Conservation (phyloP, 1,140 invertebrate species). For the Pachyrhynchus sulphureomaculatus region DNA sequence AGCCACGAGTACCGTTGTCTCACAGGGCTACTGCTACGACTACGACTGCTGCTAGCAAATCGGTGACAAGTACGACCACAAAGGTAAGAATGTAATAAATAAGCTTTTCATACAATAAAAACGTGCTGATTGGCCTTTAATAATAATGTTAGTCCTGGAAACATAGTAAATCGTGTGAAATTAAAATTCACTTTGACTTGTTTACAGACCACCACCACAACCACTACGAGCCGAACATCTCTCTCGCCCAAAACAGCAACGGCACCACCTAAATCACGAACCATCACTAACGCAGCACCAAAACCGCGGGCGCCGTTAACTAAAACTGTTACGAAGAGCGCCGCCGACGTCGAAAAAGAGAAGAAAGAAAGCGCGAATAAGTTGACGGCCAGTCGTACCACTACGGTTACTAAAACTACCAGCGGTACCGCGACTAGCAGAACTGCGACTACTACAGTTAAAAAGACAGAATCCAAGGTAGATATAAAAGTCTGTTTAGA, state of each 20-base stretch:
- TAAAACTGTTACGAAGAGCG: constrained; percentile 35
- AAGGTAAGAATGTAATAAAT: neutral
- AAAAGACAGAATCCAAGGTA: constrained; percentile 51
- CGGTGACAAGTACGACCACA: neutral
- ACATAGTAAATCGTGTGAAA: too few relatives aligned
- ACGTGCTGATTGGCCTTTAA: neutral
- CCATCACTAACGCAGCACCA: constrained; percentile 40
- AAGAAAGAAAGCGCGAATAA: constrained; percentile 63
- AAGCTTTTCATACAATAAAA: neutral
- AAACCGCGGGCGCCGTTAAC: constrained; percentile 42
- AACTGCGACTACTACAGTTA: constrained; percentile 51
- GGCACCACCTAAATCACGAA: constrained; percentile 1
- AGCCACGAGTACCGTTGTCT: neutral
- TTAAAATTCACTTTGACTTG: too few relatives aligned
- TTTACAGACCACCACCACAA: neutral
- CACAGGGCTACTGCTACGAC: neutral
- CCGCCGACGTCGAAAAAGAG: constrained; percentile 58
- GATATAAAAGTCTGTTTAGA: neutral
- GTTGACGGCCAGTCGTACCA: constrained; percentile 54
- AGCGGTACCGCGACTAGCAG: constrained; percentile 43
- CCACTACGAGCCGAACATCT: constrained; percentile 7
- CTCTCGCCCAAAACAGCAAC: constrained; percentile 12
- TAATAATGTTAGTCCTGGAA: neutral
- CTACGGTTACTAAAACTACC: constrained; percentile 44
- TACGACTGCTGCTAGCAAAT: neutral